Evolutionary conservation across 2,113 vertebrate genomes (phyloP).

Genomic region (Microcebus jonahi): DNA sequence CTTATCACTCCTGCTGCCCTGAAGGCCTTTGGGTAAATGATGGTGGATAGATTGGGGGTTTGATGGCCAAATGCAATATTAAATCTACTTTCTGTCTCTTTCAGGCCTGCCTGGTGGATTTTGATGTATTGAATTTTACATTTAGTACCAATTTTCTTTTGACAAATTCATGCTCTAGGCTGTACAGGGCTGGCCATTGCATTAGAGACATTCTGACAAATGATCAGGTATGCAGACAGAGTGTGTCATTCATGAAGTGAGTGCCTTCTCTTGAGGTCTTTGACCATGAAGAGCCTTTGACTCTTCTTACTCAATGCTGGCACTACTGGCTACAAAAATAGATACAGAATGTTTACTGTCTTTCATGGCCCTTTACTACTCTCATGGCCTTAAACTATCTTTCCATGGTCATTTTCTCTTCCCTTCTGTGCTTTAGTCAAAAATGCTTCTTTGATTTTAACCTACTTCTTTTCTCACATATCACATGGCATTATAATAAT

Average conservation of each 20-base stretch:
- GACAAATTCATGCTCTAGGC: conserved; percentile 64
- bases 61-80: conserved; percentile 59
- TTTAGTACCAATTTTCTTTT: conserved; percentile 67
- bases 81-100: conserved; percentile 60
- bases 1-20: conserved; percentile 32
- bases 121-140: conserved; percentile 75
- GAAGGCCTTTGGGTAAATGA: conserved; percentile 55
- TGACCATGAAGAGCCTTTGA: conserved; percentile 8
- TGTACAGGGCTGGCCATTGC: background rate
- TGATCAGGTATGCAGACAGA: conserved; percentile 25
- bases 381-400: background rate
- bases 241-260: background rate
- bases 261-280: background rate
- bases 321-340: background rate
- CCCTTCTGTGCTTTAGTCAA: background rate
- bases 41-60: background rate
- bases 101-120: conserved; percentile 46
- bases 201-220: conserved; percentile 59
- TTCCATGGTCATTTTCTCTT: background rate
- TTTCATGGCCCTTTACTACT: background rate
- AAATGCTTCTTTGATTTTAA: background rate
- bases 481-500: background rate
- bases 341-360: background rate
- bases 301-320: background rate
- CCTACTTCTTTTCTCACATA: background rate